Percentiles rank a stretch among this genome's conserved stretches.
Evolutionary conservation across 2,113 vertebrate species (phyloP).

Genomic region (Oncorhynchus keta): DNA sequence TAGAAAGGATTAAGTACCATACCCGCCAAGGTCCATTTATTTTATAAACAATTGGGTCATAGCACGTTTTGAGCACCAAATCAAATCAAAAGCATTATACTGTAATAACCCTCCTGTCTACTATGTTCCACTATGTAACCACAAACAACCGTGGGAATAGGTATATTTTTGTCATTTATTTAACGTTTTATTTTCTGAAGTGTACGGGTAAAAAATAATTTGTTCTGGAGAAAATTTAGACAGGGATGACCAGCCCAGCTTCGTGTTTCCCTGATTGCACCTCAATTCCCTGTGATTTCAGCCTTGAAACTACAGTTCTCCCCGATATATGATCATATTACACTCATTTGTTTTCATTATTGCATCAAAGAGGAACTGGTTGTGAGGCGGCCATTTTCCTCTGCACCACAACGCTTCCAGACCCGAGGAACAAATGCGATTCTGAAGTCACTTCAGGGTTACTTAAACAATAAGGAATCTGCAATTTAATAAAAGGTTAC

Average conservation of each 20-base stretch:
- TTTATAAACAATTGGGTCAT: slow-evolving; percentile 47
- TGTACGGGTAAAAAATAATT: slow-evolving; percentile 68
- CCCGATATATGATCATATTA: slow-evolving; percentile 71
- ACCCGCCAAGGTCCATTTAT: slow-evolving; percentile 30
- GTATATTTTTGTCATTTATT: slow-evolving; percentile 61
- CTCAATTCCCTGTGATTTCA: slow-evolving; percentile 57
- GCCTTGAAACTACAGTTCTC: slow-evolving; percentile 59
- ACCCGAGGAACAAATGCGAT: slow-evolving; percentile 70
- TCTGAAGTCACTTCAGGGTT: slow-evolving; percentile 70
- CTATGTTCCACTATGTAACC: slow-evolving; percentile 43
- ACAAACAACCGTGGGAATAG: slow-evolving; percentile 7
- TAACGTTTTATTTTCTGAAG: slow-evolving; percentile 49
- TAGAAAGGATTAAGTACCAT: slow-evolving; percentile 47
- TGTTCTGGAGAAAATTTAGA: slow-evolving; percentile 63
- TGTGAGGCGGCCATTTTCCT: slow-evolving; percentile 69
- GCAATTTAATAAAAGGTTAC: slow-evolving; percentile 71
- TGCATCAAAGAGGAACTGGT: slow-evolving; percentile 72
- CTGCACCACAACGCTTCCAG: slow-evolving; percentile 45
- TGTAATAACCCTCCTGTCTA: slow-evolving; percentile 35
- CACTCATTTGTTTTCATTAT: slow-evolving; percentile 76
- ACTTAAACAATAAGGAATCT: slow-evolving; percentile 68
- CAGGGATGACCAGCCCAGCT: slow-evolving; percentile 73
- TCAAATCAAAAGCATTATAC: too few relatives aligned
- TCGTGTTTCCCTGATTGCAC: slow-evolving; percentile 66
- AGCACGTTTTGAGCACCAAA: slow-evolving; percentile 36